Base-by-base conservation (phyloP, 2,797 vertebrate species). In the Ambastaia sidthimunki region DNA sequence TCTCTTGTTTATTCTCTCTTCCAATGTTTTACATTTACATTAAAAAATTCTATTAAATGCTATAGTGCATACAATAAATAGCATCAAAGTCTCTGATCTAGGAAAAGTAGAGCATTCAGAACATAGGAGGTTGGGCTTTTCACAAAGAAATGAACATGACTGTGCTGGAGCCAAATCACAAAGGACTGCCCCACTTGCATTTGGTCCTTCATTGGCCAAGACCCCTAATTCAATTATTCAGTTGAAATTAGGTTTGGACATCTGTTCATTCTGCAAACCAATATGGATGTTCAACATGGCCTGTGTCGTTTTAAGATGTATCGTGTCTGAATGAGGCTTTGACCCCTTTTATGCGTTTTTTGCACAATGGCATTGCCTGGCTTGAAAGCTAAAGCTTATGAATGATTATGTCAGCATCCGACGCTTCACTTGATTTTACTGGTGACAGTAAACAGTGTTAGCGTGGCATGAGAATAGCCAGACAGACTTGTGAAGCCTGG, bases 141-240 rank as follows among this genome's bases (percentile, higher is more conserved):
- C 66, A 70, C 23, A 37, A 41, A 70, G 41, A 71, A 59, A 59
- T 25, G 4, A 12, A 50, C 60, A 60, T 71, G 57, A 65, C 19
- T 59, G 47, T 52, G 19, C 15, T 62, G 55, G 55, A 18, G 28
- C 28, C 67, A 62, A 63, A 62, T 57, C 19, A 63, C 47, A 78
- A 71, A 71, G 11, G 28, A 28, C 31, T 68, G 19, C 55, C 55
- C 67, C 34, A 62, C 31, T 62, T 57, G 28, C 47, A 65, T 16
- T 55, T 25, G 44, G 76, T 65, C 37, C 23, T 57, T 65, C 44
- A 37, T 10, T 37, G 41, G 41, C 19, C 44, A 50, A 78, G 69
- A 63, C 25, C n/a, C 47, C 69, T 79, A 79, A 79, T 79, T 79
- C 70, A 67, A 80, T 80, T 80, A 31, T 80, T 57, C 15, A 48